Conservation (phyloP, 2,113 vertebrate species). For the Pelmatolapia mariae region DNA sequence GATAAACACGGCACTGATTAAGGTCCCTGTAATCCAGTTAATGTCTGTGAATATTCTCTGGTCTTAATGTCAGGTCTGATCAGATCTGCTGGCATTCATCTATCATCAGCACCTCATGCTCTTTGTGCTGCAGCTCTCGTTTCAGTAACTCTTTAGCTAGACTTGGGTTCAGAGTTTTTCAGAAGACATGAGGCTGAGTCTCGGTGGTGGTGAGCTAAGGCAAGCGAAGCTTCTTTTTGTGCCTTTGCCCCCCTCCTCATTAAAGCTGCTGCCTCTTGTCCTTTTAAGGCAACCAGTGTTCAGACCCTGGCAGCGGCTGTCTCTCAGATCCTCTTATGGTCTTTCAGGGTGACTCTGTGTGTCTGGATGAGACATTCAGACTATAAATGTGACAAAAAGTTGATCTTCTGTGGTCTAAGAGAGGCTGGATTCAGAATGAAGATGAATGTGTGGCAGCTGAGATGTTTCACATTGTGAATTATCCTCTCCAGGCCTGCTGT, state of each 20-base stretch:
- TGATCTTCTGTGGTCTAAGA: neutral
- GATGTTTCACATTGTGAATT: neutral
- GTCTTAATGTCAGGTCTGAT: neutral
- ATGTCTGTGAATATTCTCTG: neutral
- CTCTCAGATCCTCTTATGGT: slow-evolving; percentile 51
- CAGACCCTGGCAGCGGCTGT: neutral
- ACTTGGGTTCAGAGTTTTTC: neutral
- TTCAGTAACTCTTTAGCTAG: neutral
- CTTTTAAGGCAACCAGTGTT: slow-evolving; percentile 40
- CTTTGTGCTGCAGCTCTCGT: neutral
- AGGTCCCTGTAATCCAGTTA: neutral
- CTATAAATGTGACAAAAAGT: neutral
- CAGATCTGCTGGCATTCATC: neutral
- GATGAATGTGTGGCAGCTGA: neutral
- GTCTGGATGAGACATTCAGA: neutral
- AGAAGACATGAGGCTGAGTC: neutral
- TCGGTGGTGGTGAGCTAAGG: neutral
- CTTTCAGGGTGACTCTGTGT: neutral
- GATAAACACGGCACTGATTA: neutral
- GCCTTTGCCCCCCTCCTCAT: neutral
- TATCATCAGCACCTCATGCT: no score
- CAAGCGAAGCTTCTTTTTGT: neutral
- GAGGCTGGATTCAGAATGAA: neutral
- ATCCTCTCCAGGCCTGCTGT: slow-evolving; percentile 79
- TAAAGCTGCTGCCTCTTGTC: neutral